Percentiles rank a stretch among this genome's conserved stretches.
Evolutionary conservation across 2,797 vertebrate genomes (phyloP).

Genomic region (Ctenopoma multispine): DNA sequence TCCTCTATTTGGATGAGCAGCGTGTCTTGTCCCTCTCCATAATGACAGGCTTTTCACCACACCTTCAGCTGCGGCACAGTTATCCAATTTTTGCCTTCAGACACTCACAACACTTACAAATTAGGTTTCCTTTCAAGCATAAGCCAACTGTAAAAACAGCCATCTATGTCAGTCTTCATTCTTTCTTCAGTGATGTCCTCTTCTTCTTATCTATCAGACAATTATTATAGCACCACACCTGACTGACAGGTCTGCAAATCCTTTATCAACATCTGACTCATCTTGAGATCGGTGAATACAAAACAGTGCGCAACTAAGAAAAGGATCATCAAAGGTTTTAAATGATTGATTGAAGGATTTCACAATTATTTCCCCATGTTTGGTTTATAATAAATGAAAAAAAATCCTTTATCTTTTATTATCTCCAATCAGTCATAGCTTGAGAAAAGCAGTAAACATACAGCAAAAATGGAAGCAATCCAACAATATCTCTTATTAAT

Average conservation of each 20-base stretch:
- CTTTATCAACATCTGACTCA: conserved; percentile 24
- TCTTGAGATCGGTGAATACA: conserved; percentile 17
- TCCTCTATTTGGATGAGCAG: background rate
- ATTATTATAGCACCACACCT: conserved; percentile 3
- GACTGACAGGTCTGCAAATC: conserved; percentile 62
- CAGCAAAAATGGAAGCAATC: conserved; percentile 39
- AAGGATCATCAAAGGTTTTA: conserved; percentile 10
- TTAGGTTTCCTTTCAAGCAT: background rate
- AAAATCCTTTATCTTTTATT: conserved; percentile 15
- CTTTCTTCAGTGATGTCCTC: background rate
- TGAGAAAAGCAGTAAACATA: conserved; percentile 37
- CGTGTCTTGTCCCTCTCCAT: background rate
- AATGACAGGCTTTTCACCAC: background rate
- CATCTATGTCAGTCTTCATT: background rate
- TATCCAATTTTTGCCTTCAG: background rate
- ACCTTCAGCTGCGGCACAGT: background rate
- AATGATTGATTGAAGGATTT: conserved; percentile 36
- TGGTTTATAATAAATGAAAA: conserved; percentile 10
- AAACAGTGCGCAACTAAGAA: conserved; percentile 1
- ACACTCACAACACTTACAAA: background rate
- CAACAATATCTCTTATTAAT: conserved; percentile 48
- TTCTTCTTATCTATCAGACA: background rate
- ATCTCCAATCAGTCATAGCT: conserved; percentile 31
- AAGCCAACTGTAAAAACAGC: background rate
- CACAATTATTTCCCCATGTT: conserved; percentile 13